phyloP scores from a whole-genome alignment of 2,113 vertebrate genomes.

The Bos indicus region DNA sequence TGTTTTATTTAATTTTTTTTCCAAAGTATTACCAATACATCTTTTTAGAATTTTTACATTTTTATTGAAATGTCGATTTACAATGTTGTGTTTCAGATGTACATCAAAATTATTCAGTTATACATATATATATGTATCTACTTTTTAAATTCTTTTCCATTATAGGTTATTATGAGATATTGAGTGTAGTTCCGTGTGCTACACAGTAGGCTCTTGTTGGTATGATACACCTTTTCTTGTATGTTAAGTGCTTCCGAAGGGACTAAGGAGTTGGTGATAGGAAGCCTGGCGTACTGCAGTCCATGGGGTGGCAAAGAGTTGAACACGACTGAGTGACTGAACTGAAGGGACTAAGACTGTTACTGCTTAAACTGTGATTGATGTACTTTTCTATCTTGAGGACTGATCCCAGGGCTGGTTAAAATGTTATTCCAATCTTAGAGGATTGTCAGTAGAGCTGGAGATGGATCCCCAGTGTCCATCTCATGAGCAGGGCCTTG shows the following conservation, averaged over 20 bases:
- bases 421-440: background rate
- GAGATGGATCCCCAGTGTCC: fast-evolving
- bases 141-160: background rate
- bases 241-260: background rate
- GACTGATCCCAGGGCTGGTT: background rate
- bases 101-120: background rate
- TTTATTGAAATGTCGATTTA: background rate
- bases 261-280: background rate
- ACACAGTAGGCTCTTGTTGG: background rate
- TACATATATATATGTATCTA: background rate
- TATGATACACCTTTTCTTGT: background rate
- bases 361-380: background rate
- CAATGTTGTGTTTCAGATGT: background rate
- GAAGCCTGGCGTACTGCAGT: background rate
- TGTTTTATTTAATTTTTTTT: background rate
- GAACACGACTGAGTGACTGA: background rate
- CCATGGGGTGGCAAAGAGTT: background rate
- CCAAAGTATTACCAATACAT: background rate
- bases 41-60: background rate
- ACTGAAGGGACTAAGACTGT: background rate
- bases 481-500: background rate
- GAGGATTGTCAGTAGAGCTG: background rate
- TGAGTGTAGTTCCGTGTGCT: background rate
- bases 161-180: background rate
- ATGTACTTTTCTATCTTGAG: background rate